Evolutionary conservation across 2,113 vertebrate genomes (phyloP).

Genomic region (Melanocharis versteri): DNA sequence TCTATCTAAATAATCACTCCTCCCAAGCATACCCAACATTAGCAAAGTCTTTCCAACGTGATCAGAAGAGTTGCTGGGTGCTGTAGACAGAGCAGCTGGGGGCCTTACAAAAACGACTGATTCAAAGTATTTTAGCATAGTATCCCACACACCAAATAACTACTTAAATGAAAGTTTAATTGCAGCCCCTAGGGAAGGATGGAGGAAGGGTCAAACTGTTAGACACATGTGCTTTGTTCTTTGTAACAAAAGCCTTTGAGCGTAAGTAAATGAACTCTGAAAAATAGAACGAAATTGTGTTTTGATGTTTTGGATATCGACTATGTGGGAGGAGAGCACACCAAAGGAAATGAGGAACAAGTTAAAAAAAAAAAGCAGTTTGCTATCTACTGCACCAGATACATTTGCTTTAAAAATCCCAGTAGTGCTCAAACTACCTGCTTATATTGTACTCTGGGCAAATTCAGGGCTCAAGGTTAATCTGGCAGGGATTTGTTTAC

Average conservation of each 20-base stretch:
- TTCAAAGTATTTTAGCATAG: constrained; percentile 41
- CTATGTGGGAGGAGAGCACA: neutral
- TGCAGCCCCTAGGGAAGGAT: constrained; percentile 46
- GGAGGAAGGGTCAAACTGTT: constrained; percentile 57
- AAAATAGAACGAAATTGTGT: constrained; percentile 41
- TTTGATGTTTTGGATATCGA: constrained; percentile 38
- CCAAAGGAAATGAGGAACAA: neutral
- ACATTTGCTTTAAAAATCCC: constrained; percentile 29
- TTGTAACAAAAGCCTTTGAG: constrained; percentile 54
- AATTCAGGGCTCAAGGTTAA: neutral
- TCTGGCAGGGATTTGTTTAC: neutral
- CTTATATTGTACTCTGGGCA: neutral
- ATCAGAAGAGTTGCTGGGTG: constrained; percentile 41
- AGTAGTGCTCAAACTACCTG: neutral
- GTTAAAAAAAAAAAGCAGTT: neutral
- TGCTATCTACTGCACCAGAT: neutral
- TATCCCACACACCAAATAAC: constrained; percentile 43
- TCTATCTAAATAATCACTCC: constrained; percentile 37
- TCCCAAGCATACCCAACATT: neutral
- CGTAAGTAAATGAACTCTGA: constrained; percentile 46
- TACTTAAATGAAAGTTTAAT: constrained; percentile 63
- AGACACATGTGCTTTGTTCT: constrained; percentile 60
- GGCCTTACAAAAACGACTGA: constrained; percentile 19
- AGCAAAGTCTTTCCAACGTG: constrained; percentile 1
- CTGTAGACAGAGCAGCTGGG: constrained; percentile 24